Percentiles rank a stretch among this genome's conserved stretches.
Conservation (phyloP, 2,797 vertebrate genomes). For the Avahi laniger region DNA sequence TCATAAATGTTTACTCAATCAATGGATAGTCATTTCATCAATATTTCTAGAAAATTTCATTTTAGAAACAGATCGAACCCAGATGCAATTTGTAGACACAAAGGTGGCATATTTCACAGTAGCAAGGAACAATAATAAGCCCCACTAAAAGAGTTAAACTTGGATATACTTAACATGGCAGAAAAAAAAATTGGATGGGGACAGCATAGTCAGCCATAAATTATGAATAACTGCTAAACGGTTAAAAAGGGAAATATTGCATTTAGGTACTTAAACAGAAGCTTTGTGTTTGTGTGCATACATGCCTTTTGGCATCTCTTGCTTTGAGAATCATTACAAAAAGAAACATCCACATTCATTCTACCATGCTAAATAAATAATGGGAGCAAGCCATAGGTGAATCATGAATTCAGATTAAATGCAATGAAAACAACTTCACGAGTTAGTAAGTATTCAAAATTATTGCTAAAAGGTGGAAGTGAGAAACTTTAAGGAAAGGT, state of each 20-base stretch:
- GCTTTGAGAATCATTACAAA: conserved; percentile 6
- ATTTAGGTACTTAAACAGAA: not conserved
- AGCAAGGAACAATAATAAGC: conserved; percentile 28
- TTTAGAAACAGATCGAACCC: conserved; percentile 26
- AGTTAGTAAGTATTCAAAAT: conserved; percentile 17
- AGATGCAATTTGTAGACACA: not conserved
- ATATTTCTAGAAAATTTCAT: conserved; percentile 23
- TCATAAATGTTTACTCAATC: conserved; percentile 6
- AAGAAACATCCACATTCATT: not conserved
- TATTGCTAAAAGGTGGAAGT: not conserved
- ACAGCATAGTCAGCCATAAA: not conserved
- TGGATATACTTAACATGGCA: not conserved
- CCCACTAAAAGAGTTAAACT: not conserved
- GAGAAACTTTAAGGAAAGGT: not conserved
- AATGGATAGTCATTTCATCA: not conserved
- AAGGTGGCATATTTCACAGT: not conserved
- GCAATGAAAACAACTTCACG: conserved; percentile 23
- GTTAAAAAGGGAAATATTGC: not conserved
- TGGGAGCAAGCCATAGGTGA: not conserved
- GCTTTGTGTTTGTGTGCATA: not conserved
- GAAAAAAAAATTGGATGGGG: not conserved
- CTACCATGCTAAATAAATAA: not conserved
- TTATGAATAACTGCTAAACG: not conserved
- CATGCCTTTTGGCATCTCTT: not conserved
- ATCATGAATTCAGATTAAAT: not conserved